Percentiles rank a stretch among this genome's conserved stretches.
Conservation (phyloP, 2,113 vertebrate genomes). For the Cinclus cinclus region DNA sequence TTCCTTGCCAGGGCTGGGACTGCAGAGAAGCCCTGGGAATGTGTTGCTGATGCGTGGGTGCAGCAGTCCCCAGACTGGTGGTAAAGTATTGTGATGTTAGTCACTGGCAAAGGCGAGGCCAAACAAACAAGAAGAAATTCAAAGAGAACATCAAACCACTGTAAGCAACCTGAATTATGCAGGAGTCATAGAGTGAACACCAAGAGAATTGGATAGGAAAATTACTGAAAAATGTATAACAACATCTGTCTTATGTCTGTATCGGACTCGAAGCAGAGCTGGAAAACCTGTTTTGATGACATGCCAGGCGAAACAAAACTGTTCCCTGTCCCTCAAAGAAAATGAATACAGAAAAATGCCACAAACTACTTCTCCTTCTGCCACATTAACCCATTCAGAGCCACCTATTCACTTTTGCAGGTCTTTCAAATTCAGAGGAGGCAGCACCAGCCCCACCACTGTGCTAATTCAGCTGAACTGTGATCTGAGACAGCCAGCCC, state of each 20-base stretch:
- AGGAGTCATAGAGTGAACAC: not conserved
- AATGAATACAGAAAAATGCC: not conserved
- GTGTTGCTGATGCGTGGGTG: not conserved
- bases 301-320: not conserved
- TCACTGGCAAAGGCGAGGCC: not conserved
- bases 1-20: not conserved
- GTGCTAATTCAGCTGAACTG: not conserved
- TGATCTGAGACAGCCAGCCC: not conserved
- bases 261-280: not conserved
- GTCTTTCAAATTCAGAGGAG: not conserved
- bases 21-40: not conserved
- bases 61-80: not conserved
- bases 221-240: slow-evolving; percentile 46
- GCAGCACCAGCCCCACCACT: not conserved
- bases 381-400: not conserved
- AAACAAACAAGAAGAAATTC: slow-evolving; percentile 26
- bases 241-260: slow-evolving; percentile 23
- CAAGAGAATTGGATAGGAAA: not conserved
- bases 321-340: not conserved
- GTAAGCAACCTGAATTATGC: slow-evolving; percentile 45
- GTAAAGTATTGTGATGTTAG: not conserved
- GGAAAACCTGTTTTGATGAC: slow-evolving; percentile 10
- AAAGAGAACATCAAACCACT: not conserved
- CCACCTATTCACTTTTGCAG: not conserved
- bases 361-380: not conserved